phyloP scores from a whole-genome alignment of 2,888 invertebrate genomes.

The Congeria kusceri region DNA sequence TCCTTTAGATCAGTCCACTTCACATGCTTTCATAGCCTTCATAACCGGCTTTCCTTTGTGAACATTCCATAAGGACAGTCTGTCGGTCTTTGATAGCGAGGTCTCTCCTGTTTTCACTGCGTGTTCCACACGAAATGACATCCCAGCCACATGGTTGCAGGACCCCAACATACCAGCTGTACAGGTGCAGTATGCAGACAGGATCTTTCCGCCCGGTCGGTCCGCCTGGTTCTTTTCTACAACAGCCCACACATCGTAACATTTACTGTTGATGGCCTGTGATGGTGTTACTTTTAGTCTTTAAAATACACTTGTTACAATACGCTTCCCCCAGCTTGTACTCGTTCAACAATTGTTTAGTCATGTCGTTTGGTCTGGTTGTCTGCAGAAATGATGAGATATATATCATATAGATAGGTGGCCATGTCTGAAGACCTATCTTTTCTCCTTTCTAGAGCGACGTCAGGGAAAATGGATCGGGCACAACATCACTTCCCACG shows the following conservation, averaged over 20 bases:
- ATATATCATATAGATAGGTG: constrained; percentile 52
- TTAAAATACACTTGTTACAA: constrained; percentile 39
- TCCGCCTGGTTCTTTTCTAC: background rate
- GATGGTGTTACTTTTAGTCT: constrained; percentile 12
- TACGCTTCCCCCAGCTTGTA: constrained; percentile 58
- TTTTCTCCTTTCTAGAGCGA: constrained; percentile 54
- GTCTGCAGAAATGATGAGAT: constrained; percentile 38
- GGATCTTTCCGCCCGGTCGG: constrained; percentile 22
- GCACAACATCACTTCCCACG: too few species aligned
- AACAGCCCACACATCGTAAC: background rate
- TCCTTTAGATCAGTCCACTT: background rate
- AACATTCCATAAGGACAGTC: constrained; percentile 30
- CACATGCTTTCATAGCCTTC: constrained; percentile 15
- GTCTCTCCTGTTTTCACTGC: constrained; percentile 37
- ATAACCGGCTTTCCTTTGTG: constrained; percentile 25
- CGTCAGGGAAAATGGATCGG: constrained; percentile 43
- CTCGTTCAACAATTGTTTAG: constrained; percentile 40
- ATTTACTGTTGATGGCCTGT: background rate
- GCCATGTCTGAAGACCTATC: constrained; percentile 38
- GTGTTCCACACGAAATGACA: constrained; percentile 39
- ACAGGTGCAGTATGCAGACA: too few species aligned
- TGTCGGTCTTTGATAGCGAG: constrained; percentile 18
- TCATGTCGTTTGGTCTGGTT: constrained; percentile 19
- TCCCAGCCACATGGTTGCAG: constrained; percentile 45
- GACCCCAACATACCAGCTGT: constrained; percentile 49